Evolutionary conservation across 2,113 vertebrate genomes (phyloP), one percentile per base, ranked within the genome.

Genomic region (Columba janthina): DNA sequence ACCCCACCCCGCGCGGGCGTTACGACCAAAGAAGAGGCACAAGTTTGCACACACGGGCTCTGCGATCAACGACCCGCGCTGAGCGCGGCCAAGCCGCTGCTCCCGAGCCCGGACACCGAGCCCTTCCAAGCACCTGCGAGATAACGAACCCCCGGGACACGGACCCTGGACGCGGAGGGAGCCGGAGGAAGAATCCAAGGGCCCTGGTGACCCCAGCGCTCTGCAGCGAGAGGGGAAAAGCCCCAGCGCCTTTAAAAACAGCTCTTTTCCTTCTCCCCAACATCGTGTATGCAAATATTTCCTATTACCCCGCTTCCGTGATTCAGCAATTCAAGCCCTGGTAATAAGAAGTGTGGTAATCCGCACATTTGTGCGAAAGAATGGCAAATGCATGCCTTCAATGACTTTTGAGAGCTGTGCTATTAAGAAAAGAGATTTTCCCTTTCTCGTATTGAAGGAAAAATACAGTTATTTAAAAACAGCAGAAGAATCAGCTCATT

Each of bases 71-170:
- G 46, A 71, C 40, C 15, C 2, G 29, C 6, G 4, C 9, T 1
- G 4, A 60, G 28, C 4, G 1, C 2, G 14, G 51, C 51, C 66
- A 46, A 89, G 11, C 4, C 7, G 2, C 4, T 9, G 2, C 28
- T 61, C 2, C 4, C 32, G 5, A 62, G 32, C 44, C 48, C 28
- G 54, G 81, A 28, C 4, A 51, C 7, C 4, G 12, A 0, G 3
- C 5, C 56, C 83, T 70, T n/a, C 19, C 15, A 31, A 12, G 88
- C 90, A 42, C 56, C 90, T 77, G 85, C 90, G 92, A 95, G 96
- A 91, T 78, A 86, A 96, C 75, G 93, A 92, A 97, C 70, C n/a
- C 57, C 66, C 9, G 10, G 2, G 1, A 44, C 42, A 44, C 42
- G 42, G 42, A 44, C 6, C 44, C 0, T 0, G 64, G 60, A 69